Evolutionary conservation across 2,113 vertebrate species (phyloP).

Genomic region (Perccottus glenii): DNA sequence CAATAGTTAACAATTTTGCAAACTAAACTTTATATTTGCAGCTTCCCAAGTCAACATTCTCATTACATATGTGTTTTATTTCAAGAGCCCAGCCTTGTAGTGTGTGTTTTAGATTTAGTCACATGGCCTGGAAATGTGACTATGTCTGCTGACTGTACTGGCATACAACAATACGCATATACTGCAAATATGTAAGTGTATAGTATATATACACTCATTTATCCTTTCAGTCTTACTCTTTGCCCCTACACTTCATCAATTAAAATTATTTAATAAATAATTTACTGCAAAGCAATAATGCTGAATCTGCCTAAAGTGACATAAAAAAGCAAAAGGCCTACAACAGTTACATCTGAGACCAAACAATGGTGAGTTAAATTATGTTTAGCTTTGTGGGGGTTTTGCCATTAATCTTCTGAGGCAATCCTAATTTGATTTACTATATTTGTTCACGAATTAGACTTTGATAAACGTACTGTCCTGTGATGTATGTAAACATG

Average conservation of each 20-base stretch:
- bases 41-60: conserved; percentile 33
- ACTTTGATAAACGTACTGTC: conserved; percentile 44
- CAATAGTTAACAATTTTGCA: conserved; percentile 38
- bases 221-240: neutral
- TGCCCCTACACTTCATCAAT: too few relatives aligned
- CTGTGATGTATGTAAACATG: conserved; percentile 43
- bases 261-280: neutral
- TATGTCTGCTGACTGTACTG: conserved; percentile 42
- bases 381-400: conserved; percentile 33
- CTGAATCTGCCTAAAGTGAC: conserved; percentile 10
- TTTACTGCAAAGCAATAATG: neutral
- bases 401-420: conserved; percentile 47
- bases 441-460: conserved; percentile 46
- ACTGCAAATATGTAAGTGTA: conserved; percentile 24
- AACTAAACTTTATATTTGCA: conserved; percentile 25
- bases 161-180: conserved; percentile 18
- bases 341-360: conserved; percentile 11
- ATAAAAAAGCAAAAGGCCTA: conserved; percentile 5
- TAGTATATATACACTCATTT: conserved; percentile 13
- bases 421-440: conserved; percentile 38
- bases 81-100: conserved; percentile 33
- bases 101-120: conserved; percentile 29
- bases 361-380: conserved; percentile 17
- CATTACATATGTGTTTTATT: conserved; percentile 50
- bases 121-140: conserved; percentile 62